Percentiles rank a stretch among this genome's conserved stretches.
Evolutionary conservation across 2,113 vertebrate species (phyloP).

Genomic region (Butorides virescens): DNA sequence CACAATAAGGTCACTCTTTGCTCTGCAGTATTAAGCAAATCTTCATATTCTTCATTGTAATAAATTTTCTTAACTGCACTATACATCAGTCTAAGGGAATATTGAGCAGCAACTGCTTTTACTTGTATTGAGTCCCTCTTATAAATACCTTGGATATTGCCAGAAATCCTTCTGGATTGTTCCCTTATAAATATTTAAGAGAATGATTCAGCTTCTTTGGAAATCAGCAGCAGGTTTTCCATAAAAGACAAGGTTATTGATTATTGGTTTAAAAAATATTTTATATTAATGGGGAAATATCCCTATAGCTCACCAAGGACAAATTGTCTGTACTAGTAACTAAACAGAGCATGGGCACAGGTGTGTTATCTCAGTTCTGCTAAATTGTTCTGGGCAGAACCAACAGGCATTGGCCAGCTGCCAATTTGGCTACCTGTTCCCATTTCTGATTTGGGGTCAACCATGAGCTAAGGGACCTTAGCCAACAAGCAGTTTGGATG

Average conservation of each 20-base stretch:
- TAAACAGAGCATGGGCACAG: background rate
- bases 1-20: background rate
- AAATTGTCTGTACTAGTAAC: background rate
- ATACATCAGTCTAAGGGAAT: background rate
- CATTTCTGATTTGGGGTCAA: background rate
- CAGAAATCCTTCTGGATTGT: background rate
- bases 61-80: background rate
- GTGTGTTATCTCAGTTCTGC: background rate
- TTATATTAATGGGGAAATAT: background rate
- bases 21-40: background rate
- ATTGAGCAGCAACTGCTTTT: background rate
- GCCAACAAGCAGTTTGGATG: background rate
- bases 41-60: background rate
- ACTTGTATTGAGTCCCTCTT: background rate
- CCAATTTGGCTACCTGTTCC: background rate
- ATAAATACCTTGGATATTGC: background rate
- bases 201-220: background rate
- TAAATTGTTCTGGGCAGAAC: background rate
- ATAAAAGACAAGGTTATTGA: background rate
- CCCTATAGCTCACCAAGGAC: background rate
- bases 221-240: background rate
- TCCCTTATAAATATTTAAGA: background rate
- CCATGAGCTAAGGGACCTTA: background rate
- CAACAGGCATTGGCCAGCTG: background rate
- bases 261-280: background rate